A percentile compares a stretch with the other conserved stretches of the same genome.
Evolutionary conservation across 2,113 vertebrate genomes (phyloP).

Genomic region (Sakesphorus luctuosus): DNA sequence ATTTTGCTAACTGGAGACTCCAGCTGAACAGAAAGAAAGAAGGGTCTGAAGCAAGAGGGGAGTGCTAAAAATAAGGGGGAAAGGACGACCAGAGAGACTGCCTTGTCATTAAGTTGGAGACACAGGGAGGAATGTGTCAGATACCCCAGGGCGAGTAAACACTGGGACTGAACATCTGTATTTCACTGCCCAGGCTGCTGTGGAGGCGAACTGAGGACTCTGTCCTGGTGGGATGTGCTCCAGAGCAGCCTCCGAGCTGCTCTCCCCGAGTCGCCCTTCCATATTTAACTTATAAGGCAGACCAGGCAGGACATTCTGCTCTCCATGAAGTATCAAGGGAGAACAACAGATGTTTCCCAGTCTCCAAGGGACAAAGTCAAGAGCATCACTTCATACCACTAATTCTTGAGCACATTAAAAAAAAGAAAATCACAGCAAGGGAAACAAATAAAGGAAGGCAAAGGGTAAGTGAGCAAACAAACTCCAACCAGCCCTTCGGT

Average conservation of each 20-base stretch:
- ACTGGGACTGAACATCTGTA: not conserved
- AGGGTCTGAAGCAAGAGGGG: not conserved
- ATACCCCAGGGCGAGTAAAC: not conserved
- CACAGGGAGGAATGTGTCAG: not conserved
- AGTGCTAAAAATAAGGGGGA: not conserved
- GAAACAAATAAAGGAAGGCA: not conserved
- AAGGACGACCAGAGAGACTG: not conserved
- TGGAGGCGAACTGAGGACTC: accelerated
- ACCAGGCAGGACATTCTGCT: constrained; percentile 22
- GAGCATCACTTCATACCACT: not conserved
- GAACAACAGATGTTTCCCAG: constrained; percentile 37
- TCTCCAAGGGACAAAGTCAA: not conserved
- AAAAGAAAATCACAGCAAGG: not conserved
- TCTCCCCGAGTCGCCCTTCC: not conserved
- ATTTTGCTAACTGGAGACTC: not conserved
- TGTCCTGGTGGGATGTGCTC: not conserved
- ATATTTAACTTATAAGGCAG: constrained; percentile 37
- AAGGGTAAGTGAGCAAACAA: not conserved
- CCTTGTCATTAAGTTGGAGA: not conserved
- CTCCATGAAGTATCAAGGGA: constrained; percentile 8
- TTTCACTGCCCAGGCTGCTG: not conserved
- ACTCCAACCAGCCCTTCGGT: not conserved
- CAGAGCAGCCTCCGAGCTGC: not conserved
- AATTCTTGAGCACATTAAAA: not conserved
- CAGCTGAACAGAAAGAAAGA: not conserved